Percentiles rank a stretch among this genome's conserved stretches.
phyloP scores from a whole-genome alignment of 1,140 invertebrate species.

The Planococcus citri region DNA sequence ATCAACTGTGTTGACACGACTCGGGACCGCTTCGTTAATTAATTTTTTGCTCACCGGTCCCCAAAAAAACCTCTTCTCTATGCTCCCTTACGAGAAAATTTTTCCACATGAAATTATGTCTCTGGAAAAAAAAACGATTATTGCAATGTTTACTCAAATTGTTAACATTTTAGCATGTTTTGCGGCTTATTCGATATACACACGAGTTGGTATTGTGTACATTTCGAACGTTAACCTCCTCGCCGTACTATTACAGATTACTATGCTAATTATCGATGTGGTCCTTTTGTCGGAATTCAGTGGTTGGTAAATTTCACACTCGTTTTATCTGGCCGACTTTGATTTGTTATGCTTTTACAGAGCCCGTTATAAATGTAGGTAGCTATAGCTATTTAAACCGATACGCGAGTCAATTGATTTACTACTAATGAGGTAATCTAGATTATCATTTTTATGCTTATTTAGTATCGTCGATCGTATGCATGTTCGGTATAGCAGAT shows the following conservation, averaged over 20 bases:
- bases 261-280: neutral
- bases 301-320: neutral
- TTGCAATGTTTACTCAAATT: neutral
- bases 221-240: neutral
- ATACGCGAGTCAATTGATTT: slow-evolving; percentile 3
- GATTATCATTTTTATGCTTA: neutral
- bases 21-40: too few species aligned
- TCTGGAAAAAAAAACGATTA: too few species aligned
- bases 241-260: neutral
- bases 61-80: too few species aligned
- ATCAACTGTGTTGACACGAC: too few species aligned
- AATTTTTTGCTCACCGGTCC: too few species aligned
- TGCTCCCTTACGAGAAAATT: too few species aligned
- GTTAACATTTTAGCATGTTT: neutral
- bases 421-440: neutral
- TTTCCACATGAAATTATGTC: too few species aligned
- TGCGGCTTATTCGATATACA: neutral
- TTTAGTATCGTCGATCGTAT: neutral
- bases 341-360: neutral
- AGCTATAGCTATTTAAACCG: neutral
- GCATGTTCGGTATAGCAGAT: neutral
- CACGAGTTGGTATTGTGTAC: neutral
- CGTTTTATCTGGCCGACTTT: neutral
- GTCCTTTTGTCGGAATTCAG: slow-evolving; percentile 6
- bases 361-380: neutral